Evolutionary conservation across 2,113 vertebrate genomes (phyloP).

Genomic region (Pelusios castaneus): DNA sequence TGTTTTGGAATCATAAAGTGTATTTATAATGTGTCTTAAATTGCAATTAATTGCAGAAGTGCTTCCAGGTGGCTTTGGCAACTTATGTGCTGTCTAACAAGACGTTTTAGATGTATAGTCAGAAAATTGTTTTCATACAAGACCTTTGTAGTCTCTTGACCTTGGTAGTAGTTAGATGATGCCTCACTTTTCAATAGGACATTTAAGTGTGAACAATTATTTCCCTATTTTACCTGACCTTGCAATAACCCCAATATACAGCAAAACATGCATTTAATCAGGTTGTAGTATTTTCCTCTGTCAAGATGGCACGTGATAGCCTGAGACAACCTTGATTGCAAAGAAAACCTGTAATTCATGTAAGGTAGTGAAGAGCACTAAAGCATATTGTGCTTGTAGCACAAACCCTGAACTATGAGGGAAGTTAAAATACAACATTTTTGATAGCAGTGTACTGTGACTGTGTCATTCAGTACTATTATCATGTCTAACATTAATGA

Average conservation of each 20-base stretch:
- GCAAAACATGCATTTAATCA: slow-evolving; percentile 16
- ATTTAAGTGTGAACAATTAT: background rate
- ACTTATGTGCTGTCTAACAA: background rate
- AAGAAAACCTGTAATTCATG: background rate
- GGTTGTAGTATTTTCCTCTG: slow-evolving; percentile 8
- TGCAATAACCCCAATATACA: background rate
- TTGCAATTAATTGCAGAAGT: slow-evolving; percentile 21
- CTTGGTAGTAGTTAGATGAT: background rate
- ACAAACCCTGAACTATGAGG: background rate
- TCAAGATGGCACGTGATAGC: background rate
- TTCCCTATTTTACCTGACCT: background rate
- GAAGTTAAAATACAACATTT: background rate
- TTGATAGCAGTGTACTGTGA: background rate
- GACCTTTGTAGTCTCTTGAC: background rate
- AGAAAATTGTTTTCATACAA: background rate
- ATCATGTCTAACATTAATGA: background rate
- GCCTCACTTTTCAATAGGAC: background rate
- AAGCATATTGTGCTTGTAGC: background rate
- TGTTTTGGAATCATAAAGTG: slow-evolving; percentile 5
- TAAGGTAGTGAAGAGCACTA: background rate
- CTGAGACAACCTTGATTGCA: slow-evolving; percentile 8
- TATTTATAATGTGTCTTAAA: background rate
- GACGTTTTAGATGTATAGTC: background rate
- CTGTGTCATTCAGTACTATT: background rate
- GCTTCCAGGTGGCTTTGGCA: background rate